Evolutionary conservation across 2,888 invertebrate genomes (phyloP).

Genomic region (Drosophila parthenogenetica): DNA sequence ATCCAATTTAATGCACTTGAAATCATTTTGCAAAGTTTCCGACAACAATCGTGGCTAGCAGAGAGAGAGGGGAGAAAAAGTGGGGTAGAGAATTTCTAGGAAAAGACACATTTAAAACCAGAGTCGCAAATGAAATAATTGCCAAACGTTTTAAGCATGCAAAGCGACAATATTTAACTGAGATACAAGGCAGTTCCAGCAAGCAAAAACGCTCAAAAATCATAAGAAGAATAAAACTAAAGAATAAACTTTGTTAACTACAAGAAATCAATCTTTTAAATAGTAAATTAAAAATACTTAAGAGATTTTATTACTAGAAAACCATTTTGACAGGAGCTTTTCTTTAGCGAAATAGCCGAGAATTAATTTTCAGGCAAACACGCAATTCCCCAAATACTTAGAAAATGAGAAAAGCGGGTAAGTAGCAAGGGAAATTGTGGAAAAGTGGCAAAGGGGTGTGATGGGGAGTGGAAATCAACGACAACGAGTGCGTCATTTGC

Average conservation of each 20-base stretch:
- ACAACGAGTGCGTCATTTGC: conserved; percentile 53
- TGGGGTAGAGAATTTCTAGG: not conserved
- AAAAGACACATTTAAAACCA: conserved; percentile 28
- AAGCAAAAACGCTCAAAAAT: not conserved
- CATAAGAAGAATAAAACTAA: not conserved
- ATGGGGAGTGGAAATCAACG: conserved; percentile 52
- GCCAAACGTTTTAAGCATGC: conserved; percentile 74
- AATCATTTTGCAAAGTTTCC: conserved; percentile 70
- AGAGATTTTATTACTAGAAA: not conserved
- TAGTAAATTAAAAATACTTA: not conserved
- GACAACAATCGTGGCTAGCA: conserved; percentile 42
- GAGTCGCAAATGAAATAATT: conserved; percentile 72
- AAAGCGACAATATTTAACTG: conserved; percentile 53
- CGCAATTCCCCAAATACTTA: conserved; percentile 4
- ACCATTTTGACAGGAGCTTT: not conserved
- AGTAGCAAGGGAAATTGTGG: too few species aligned
- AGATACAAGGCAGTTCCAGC: conserved; percentile 25
- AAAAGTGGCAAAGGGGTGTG: not conserved
- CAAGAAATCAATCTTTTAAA: not conserved
- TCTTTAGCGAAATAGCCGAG: conserved; percentile 1
- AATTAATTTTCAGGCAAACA: conserved; percentile 12
- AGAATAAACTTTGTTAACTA: not conserved
- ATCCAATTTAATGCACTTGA: conserved; percentile 79
- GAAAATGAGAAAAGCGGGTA: not conserved
- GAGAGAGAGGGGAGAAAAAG: not conserved